Evolutionary conservation across 2,888 invertebrate species (phyloP).

Genomic region (Ommatoiulus sabulosus): DNA sequence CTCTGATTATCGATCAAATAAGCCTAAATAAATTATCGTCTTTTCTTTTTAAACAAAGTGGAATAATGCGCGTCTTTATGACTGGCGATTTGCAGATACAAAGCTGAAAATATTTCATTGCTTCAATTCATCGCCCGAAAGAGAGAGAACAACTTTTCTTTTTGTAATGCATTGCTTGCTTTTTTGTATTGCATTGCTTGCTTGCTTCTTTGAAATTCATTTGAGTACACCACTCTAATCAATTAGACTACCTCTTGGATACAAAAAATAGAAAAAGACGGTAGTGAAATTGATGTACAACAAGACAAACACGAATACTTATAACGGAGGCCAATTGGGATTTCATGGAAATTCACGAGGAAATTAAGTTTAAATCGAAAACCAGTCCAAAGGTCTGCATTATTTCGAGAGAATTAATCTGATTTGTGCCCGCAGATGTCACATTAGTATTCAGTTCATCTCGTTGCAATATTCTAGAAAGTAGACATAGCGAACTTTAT

Average conservation of each 20-base stretch:
- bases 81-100: background rate
- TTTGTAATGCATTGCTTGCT: background rate
- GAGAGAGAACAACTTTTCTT: background rate
- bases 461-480: background rate
- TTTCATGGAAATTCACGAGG: background rate
- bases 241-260: background rate
- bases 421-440: background rate
- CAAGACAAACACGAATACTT: conserved; percentile 6
- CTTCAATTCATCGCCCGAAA: background rate
- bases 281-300: background rate
- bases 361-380: conserved; percentile 17
- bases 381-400: background rate
- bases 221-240: background rate
- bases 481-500: too few relatives aligned
- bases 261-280: background rate
- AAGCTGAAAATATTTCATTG: background rate
- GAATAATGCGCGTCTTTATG: background rate
- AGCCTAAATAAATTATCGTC: background rate
- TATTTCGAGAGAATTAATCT: conserved; percentile 4
- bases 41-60: background rate
- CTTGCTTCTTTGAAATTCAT: background rate
- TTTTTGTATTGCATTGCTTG: too few relatives aligned
- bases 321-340: background rate
- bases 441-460: background rate
- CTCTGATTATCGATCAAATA: background rate